These are phyloP conservation scores for Riptortus pedestris DNA, from an alignment of 1,140 invertebrate genomes.

Conservation along the genomic window DNA sequence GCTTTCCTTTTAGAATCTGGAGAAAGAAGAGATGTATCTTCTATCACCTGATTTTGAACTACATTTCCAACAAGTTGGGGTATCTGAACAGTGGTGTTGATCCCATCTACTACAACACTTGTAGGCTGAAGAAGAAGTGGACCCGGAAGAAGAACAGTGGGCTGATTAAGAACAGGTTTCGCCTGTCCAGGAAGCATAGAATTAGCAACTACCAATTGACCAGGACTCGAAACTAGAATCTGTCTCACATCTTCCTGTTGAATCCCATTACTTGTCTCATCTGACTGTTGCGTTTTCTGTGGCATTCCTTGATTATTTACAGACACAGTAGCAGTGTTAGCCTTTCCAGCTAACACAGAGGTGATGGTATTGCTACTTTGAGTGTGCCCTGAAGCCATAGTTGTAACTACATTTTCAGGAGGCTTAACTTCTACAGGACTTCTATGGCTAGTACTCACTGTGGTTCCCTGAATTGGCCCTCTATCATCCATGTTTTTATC, in stretches of 20 bases:
- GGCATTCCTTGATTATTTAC: slow-evolving; percentile 40
- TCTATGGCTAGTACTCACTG: slow-evolving; percentile 62
- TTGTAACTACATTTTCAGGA: slow-evolving; percentile 42
- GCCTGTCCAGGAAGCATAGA: slow-evolving; percentile 33
- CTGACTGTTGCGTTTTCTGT: slow-evolving; percentile 64
- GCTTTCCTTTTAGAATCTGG: slow-evolving; percentile 28
- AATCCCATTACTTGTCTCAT: slow-evolving; percentile 64
- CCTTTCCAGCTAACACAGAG: slow-evolving; percentile 59
- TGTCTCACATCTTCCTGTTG: slow-evolving; percentile 38
- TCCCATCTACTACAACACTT: slow-evolving; percentile 55
- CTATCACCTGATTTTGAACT: slow-evolving; percentile 34
- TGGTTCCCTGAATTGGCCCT: slow-evolving; percentile 60
- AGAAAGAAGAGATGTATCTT: slow-evolving; percentile 17
- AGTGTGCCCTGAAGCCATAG: slow-evolving; percentile 63
- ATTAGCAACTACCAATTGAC: slow-evolving; percentile 55
- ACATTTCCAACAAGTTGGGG: slow-evolving; percentile 39
- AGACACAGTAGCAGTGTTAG: slow-evolving; percentile 61
- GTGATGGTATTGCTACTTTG: slow-evolving; percentile 64
- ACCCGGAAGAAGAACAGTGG: slow-evolving; percentile 63
- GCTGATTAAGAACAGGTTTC: slow-evolving; percentile 57
- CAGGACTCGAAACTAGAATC: slow-evolving; percentile 60
- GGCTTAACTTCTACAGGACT: slow-evolving; percentile 28
- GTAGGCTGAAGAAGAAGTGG: slow-evolving; percentile 60
- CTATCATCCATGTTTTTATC: slow-evolving; percentile 43
- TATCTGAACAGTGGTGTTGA: slow-evolving; percentile 54